Conservation (phyloP, 2,113 vertebrate species). For the Trematocara marginatum region DNA sequence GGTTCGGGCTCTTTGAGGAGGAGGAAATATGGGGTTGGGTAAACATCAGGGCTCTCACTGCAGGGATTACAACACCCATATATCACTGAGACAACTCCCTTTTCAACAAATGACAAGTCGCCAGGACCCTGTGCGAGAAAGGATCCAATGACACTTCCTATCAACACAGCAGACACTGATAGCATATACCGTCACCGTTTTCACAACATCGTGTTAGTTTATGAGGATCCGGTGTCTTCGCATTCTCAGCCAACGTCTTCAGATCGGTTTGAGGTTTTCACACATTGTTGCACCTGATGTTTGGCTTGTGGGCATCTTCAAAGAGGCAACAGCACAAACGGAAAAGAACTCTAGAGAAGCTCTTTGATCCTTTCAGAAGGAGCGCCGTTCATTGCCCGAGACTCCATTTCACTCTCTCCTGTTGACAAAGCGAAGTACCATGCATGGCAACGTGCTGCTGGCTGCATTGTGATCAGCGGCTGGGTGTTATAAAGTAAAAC, state of each 20-base stretch:
- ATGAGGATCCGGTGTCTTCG: slow-evolving; percentile 32
- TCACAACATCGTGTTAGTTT: slow-evolving; percentile 56
- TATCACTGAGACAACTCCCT: slow-evolving; percentile 75
- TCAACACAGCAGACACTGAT: slow-evolving; percentile 55
- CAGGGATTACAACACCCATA: slow-evolving; percentile 75
- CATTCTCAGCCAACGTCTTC: slow-evolving; percentile 13
- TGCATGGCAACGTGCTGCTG: background rate
- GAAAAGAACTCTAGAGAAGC: slow-evolving; percentile 1
- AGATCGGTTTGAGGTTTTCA: slow-evolving; percentile 21
- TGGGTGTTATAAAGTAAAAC: slow-evolving; percentile 13
- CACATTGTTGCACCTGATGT: slow-evolving; percentile 34
- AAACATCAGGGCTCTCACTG: slow-evolving; percentile 76
- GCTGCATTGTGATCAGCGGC: background rate
- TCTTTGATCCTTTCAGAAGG: slow-evolving; percentile 42
- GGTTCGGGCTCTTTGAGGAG: slow-evolving; percentile 66
- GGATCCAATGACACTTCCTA: slow-evolving; percentile 75
- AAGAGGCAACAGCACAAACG: slow-evolving; percentile 8
- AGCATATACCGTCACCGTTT: slow-evolving; percentile 53
- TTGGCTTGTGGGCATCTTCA: slow-evolving; percentile 42
- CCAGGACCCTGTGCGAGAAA: slow-evolving; percentile 48
- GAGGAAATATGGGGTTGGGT: slow-evolving; percentile 73
- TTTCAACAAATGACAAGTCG: slow-evolving; percentile 74
- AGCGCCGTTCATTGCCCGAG: background rate
- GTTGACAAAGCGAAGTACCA: background rate
- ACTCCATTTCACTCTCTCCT: slow-evolving; percentile 39